Conservation (phyloP, 2,113 vertebrate species). For the Neodontobutis hainanensis region DNA sequence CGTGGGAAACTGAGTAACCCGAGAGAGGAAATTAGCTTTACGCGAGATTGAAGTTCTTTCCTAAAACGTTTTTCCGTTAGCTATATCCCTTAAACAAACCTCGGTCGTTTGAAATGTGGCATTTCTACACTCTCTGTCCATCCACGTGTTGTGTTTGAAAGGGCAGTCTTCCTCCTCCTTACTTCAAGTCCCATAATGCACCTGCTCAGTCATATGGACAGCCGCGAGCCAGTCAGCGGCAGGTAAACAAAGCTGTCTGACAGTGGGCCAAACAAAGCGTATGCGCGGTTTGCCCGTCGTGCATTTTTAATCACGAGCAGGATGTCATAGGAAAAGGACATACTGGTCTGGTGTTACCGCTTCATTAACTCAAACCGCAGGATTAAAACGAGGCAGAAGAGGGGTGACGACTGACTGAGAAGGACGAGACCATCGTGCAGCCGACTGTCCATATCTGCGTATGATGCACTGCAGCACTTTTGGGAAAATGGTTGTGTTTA, state of each 20-base stretch:
- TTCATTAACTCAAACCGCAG: constrained; percentile 6
- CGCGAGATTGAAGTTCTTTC: rapidly evolving
- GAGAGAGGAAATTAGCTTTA: rapidly evolving
- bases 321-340: constrained; percentile 25
- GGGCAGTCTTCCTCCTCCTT: rapidly evolving
- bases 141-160: not conserved
- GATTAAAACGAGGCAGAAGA: not conserved
- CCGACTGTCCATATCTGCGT: constrained; percentile 51
- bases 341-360: constrained; percentile 8
- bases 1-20: constrained; percentile 60
- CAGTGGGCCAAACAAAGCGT: constrained; percentile 62
- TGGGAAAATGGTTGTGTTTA: constrained; percentile 60
- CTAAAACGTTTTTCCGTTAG: not conserved
- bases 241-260: constrained; percentile 79
- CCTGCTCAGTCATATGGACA: not conserved
- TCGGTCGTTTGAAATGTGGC: not conserved
- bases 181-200: constrained; percentile 71
- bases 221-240: constrained; percentile 57
- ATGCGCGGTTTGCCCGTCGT: constrained; percentile 29
- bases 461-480: constrained; percentile 74
- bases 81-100: not conserved
- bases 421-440: constrained; percentile 37
- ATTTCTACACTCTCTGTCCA: not conserved
- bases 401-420: constrained; percentile 4
- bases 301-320: constrained; percentile 44